These are phyloP conservation scores for Tenthredo amoena DNA, from an alignment of 2,888 invertebrate genomes.

Conservation along the genomic window DNA sequence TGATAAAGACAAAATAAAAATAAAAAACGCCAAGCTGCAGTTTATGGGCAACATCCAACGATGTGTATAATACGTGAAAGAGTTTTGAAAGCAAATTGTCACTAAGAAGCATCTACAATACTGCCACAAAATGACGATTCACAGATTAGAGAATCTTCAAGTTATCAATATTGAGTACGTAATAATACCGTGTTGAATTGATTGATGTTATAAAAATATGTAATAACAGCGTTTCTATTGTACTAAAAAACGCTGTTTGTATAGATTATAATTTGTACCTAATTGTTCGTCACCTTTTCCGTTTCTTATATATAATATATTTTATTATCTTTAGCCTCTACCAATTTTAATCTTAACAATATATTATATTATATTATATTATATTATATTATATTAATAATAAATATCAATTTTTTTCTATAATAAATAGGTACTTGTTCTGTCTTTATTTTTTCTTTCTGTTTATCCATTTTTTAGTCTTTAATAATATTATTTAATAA, in stretches of 20 bases:
- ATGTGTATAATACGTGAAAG: constrained; percentile 19
- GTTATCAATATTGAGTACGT: not conserved
- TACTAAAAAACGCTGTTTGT: constrained; percentile 41
- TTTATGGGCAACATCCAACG: constrained; percentile 12
- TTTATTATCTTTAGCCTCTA: constrained; percentile 41
- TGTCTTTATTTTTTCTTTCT: constrained; percentile 11
- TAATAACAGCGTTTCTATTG: constrained; percentile 29
- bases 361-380: constrained; percentile 62
- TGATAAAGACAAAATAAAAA: not conserved
- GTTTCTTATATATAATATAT: constrained; percentile 9
- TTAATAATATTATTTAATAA: not conserved
- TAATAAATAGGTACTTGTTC: constrained; percentile 63
- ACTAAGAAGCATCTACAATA: constrained; percentile 52
- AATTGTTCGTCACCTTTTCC: not conserved
- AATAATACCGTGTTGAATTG: constrained; percentile 21
- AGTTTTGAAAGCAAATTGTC: constrained; percentile 47
- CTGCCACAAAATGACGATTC: constrained; percentile 37
- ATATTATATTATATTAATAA: constrained; percentile 69
- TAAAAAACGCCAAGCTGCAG: not conserved
- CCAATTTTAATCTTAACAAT: constrained; percentile 65
- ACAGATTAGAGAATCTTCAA: not conserved
- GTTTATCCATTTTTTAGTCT: not conserved
- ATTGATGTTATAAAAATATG: not conserved
- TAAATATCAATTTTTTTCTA: constrained; percentile 71
- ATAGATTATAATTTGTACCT: constrained; percentile 39